These are phyloP conservation scores for Strix aluco DNA, from an alignment of 2,113 vertebrate species.

Conservation along the genomic window DNA sequence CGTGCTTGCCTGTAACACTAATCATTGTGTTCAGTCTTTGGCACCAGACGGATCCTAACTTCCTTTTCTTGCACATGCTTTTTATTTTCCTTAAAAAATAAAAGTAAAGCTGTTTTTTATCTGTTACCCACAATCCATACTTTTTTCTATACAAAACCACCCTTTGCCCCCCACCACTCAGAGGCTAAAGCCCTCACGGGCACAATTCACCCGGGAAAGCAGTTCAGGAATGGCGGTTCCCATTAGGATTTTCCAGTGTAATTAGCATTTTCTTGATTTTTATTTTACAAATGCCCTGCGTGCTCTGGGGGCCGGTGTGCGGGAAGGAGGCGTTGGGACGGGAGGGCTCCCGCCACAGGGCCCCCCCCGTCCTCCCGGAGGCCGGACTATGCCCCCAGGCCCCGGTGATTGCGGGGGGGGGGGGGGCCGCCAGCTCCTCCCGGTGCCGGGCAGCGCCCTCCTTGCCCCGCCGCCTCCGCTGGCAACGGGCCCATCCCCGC, in stretches of 20 bases:
- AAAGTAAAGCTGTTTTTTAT: background rate
- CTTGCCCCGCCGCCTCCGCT: background rate
- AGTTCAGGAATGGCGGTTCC: rapidly evolving
- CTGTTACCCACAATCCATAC: rapidly evolving
- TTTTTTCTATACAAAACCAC: background rate
- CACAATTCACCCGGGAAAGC: background rate
- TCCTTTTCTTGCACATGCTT: background rate
- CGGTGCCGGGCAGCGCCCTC: background rate
- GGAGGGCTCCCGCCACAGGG: background rate
- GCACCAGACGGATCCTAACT: background rate
- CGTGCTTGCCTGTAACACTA: rapidly evolving
- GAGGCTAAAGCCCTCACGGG: background rate
- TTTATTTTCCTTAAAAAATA: background rate
- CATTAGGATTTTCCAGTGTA: background rate
- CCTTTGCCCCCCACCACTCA: rapidly evolving
- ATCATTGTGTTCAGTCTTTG: background rate
- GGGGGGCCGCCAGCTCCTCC: too few relatives aligned
- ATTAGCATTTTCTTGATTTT: background rate
- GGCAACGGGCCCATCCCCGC: background rate
- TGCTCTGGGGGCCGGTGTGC: background rate
- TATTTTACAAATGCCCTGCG: background rate
- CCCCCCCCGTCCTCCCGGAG: too few relatives aligned
- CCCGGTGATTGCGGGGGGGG: too few relatives aligned
- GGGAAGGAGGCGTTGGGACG: too few relatives aligned
- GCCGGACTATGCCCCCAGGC: too few relatives aligned